These are phyloP conservation scores for Hydrophis major DNA, from an alignment of 2,797 vertebrate genomes.

Conservation along the genomic window DNA sequence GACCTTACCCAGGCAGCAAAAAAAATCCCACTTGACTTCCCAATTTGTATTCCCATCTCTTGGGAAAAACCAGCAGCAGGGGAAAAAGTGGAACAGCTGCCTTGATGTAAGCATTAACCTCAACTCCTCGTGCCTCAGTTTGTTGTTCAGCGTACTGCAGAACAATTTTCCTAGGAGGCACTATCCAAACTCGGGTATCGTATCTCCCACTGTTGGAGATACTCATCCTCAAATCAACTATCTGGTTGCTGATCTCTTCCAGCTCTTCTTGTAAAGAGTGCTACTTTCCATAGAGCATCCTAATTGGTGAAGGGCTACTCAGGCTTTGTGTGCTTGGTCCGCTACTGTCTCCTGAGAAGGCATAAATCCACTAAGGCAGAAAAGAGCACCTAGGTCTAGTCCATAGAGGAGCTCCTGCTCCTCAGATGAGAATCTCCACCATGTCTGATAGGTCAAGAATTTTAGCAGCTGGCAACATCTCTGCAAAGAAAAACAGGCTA, in stretches of 20 bases:
- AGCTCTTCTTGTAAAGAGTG: background rate
- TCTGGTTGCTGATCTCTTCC: background rate
- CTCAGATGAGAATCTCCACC: conserved; percentile 80
- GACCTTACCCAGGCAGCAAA: background rate
- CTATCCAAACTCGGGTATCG: background rate
- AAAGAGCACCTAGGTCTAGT: conserved; percentile 5
- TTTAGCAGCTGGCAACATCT: conserved; percentile 50
- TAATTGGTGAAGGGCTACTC: background rate
- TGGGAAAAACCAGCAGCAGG: background rate
- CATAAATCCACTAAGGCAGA: conserved; percentile 1
- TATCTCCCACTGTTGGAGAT: background rate
- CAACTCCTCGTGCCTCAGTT: background rate
- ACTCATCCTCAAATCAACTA: background rate
- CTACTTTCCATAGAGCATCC: background rate
- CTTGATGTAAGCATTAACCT: background rate
- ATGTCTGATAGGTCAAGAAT: conserved; percentile 70
- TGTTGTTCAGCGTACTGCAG: background rate
- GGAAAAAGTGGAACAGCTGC: background rate
- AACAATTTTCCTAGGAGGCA: background rate
- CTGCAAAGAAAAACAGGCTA: conserved; percentile 38
- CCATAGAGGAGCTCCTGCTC: background rate
- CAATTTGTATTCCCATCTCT: background rate
- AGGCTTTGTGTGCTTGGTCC: background rate
- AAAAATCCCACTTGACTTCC: background rate
- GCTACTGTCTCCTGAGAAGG: background rate